phyloP scores from a whole-genome alignment of 2,113 vertebrate genomes.

The Cichladusa arquata region DNA sequence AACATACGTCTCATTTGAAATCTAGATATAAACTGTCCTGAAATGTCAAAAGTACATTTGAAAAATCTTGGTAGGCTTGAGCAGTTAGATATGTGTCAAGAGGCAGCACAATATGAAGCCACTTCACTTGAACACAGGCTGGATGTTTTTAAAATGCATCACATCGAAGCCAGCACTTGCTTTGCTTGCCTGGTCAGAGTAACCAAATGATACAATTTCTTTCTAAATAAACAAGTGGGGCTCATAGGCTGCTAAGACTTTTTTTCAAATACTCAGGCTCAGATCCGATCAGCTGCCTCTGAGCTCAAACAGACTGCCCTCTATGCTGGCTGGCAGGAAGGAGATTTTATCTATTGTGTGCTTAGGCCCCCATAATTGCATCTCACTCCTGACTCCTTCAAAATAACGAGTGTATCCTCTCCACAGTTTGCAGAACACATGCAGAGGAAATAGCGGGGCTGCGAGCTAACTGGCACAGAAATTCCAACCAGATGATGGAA shows the following conservation, averaged over 20 bases:
- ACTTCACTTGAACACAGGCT: constrained; percentile 76
- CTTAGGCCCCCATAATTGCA: constrained; percentile 80
- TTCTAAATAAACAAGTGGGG: constrained; percentile 89
- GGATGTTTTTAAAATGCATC: constrained; percentile 79
- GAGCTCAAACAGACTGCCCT: constrained; percentile 75
- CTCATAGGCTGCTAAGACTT: constrained; percentile 77
- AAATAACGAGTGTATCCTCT: constrained; percentile 74
- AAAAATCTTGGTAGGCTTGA: constrained; percentile 69
- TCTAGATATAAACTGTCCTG: constrained; percentile 63
- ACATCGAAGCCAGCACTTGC: constrained; percentile 73
- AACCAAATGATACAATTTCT: constrained; percentile 87
- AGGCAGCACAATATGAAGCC: constrained; percentile 74
- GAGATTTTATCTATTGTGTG: constrained; percentile 77
- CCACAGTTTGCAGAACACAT: constrained; percentile 71
- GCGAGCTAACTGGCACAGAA: constrained; percentile 76
- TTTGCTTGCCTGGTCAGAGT: constrained; percentile 79
- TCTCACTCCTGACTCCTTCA: constrained; percentile 80
- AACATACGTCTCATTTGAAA: constrained; percentile 47
- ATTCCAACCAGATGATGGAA: constrained; percentile 84
- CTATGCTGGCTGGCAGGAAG: constrained; percentile 69
- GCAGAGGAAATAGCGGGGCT: constrained; percentile 81
- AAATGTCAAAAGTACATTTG: constrained; percentile 65
- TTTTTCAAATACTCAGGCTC: constrained; percentile 62
- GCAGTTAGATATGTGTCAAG: constrained; percentile 64
- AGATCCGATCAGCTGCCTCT: constrained; percentile 72